Percentiles rank a stretch among this genome's conserved stretches.
These are phyloP conservation scores for Mya arenaria DNA, from an alignment of 1,140 invertebrate genomes.

Conservation along the genomic window DNA sequence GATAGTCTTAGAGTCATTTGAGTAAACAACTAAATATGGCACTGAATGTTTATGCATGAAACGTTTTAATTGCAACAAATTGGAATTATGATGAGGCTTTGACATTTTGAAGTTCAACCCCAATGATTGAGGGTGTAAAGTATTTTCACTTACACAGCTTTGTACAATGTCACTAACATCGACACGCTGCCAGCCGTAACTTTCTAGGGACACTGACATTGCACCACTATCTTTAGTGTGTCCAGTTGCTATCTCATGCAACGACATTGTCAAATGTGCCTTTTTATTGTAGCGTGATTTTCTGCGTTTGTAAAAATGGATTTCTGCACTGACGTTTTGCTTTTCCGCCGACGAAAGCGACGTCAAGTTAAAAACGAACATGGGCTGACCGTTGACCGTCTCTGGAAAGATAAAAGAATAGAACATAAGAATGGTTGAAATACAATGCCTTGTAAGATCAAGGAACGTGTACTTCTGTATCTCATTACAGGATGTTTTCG, in stretches of 20 bases:
- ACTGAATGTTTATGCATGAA: slow-evolving; percentile 73
- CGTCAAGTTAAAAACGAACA: slow-evolving; percentile 80
- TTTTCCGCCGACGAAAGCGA: slow-evolving; percentile 73
- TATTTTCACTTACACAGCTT: slow-evolving; percentile 68
- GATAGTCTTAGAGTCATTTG: slow-evolving; percentile 78
- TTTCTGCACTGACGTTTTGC: slow-evolving; percentile 76
- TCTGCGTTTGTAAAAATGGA: slow-evolving; percentile 78
- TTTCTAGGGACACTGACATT: slow-evolving; percentile 62
- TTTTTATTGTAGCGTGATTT: slow-evolving; percentile 50
- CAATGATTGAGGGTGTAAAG: slow-evolving; percentile 69
- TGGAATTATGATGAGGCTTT: slow-evolving; percentile 62
- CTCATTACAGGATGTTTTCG: too few species aligned
- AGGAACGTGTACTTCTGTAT: too few species aligned
- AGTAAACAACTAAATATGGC: slow-evolving; percentile 81
- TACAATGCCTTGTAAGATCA: too few species aligned
- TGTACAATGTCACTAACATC: slow-evolving; percentile 73
- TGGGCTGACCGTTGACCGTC: slow-evolving; percentile 70
- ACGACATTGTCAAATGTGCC: slow-evolving; percentile 66
- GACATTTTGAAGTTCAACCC: slow-evolving; percentile 72
- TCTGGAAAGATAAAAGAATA: too few species aligned
- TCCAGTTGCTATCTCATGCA: slow-evolving; percentile 74
- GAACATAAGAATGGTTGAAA: too few species aligned
- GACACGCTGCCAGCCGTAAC: slow-evolving; percentile 76
- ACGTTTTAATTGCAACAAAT: slow-evolving; percentile 64
- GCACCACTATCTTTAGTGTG: slow-evolving; percentile 67